phyloP scores from a whole-genome alignment of 2,797 vertebrate genomes.

The Bothrops alternatus region DNA sequence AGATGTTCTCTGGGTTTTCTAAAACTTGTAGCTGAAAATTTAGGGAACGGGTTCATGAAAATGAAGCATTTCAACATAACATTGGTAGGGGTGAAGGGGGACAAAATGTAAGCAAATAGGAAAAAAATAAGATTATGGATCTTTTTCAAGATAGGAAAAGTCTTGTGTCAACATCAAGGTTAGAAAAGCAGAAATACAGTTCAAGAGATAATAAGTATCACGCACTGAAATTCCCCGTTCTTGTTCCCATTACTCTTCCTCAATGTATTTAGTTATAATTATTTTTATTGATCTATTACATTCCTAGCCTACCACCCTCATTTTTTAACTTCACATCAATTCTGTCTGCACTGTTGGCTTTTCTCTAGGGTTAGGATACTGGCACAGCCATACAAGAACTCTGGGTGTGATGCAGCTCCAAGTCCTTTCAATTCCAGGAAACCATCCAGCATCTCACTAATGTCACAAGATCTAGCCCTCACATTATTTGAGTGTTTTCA shows the following conservation, averaged over 20 bases:
- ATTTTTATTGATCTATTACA: not conserved
- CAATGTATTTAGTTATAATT: not conserved
- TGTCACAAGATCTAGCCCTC: not conserved
- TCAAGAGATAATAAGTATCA: not conserved
- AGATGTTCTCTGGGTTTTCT: not conserved
- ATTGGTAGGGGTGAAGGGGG: not conserved
- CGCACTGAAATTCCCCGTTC: not conserved
- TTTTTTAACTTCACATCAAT: not conserved
- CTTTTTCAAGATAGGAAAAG: not conserved
- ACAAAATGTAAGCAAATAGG: not conserved
- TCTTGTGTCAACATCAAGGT: not conserved
- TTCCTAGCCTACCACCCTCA: not conserved
- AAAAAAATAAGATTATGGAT: not conserved
- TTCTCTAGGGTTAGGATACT: not conserved
- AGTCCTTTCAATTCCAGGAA: not conserved
- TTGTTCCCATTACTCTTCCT: not conserved
- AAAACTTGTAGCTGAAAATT: not conserved
- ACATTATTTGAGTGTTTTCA: not conserved
- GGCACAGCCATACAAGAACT: not conserved
- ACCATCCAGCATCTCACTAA: not conserved
- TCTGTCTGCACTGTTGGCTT: not conserved
- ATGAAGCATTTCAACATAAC: not conserved
- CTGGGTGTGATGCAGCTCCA: not conserved
- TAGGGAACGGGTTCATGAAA: too few relatives aligned
- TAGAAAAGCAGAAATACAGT: not conserved